Evolutionary conservation across 2,888 invertebrate species (phyloP).

Genomic region (Luperina testacea): DNA sequence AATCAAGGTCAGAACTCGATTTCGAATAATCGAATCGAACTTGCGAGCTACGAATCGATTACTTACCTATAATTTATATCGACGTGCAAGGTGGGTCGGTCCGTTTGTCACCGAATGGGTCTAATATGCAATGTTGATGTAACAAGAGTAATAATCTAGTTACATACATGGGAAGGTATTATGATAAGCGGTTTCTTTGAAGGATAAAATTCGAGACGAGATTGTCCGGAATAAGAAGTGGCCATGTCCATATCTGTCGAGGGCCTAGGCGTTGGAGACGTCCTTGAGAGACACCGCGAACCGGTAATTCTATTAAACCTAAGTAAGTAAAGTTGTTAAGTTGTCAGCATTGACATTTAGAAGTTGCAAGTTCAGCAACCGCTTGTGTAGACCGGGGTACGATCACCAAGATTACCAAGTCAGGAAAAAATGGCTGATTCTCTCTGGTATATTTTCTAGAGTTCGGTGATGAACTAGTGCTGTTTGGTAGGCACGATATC

Average conservation of each 20-base stretch:
- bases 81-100: conserved; percentile 47
- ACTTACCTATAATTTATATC: conserved; percentile 41
- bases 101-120: conserved; percentile 43
- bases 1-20: conserved; percentile 63
- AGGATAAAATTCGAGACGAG: conserved; percentile 31
- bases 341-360: conserved; percentile 45
- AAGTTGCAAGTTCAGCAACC: conserved; percentile 11
- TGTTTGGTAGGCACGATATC: background rate
- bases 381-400: background rate
- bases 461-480: background rate
- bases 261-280: conserved; percentile 13
- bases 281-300: conserved; percentile 43
- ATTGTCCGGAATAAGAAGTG: conserved; percentile 46
- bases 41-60: conserved; percentile 38
- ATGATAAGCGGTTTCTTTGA: conserved; percentile 47
- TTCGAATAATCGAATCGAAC: conserved; percentile 51
- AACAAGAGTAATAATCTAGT: conserved; percentile 46
- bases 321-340: conserved; percentile 23
- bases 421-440: background rate
- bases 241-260: conserved; percentile 27
- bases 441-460: background rate
- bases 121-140: conserved; percentile 57
- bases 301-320: conserved; percentile 25
- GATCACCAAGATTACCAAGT: background rate
- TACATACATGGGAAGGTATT: conserved; percentile 47